These are phyloP conservation scores for Threskiornis aethiopicus DNA, from an alignment of 2,797 vertebrate genomes.

Conservation along the genomic window DNA sequence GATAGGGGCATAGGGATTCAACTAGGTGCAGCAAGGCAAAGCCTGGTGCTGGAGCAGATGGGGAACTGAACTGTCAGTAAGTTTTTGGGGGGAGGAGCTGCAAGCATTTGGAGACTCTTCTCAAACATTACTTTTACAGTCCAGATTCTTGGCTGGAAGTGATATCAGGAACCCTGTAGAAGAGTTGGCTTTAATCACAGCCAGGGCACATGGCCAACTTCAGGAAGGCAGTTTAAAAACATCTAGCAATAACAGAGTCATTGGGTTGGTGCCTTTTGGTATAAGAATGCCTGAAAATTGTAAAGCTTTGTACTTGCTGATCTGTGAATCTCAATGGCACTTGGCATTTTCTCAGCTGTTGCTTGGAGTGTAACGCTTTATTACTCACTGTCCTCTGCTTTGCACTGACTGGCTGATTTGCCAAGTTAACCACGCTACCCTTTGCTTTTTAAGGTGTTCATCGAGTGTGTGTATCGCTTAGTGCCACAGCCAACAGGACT, in stretches of 20 bases:
- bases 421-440: not conserved
- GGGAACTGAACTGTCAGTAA: not conserved
- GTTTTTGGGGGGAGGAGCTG: not conserved
- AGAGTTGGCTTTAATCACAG: not conserved
- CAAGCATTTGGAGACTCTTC: not conserved
- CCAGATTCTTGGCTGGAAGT: not conserved
- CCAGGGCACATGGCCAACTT: not conserved
- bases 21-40: not conserved
- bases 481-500: not conserved
- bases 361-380: not conserved
- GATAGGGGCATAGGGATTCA: not conserved
- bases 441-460: not conserved
- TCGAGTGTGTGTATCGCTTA: not conserved
- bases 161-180: not conserved
- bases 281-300: not conserved
- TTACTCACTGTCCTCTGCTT: not conserved
- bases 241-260: not conserved
- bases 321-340: not conserved
- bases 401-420: not conserved
- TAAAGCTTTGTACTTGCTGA: not conserved
- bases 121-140: not conserved
- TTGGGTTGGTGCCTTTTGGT: constrained; percentile 40
- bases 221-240: not conserved
- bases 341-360: not conserved
- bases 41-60: not conserved